Percentiles rank a stretch among this genome's conserved stretches.
These are phyloP conservation scores for Varanus komodoensis DNA, from an alignment of 2,113 vertebrate species.

Conservation along the genomic window DNA sequence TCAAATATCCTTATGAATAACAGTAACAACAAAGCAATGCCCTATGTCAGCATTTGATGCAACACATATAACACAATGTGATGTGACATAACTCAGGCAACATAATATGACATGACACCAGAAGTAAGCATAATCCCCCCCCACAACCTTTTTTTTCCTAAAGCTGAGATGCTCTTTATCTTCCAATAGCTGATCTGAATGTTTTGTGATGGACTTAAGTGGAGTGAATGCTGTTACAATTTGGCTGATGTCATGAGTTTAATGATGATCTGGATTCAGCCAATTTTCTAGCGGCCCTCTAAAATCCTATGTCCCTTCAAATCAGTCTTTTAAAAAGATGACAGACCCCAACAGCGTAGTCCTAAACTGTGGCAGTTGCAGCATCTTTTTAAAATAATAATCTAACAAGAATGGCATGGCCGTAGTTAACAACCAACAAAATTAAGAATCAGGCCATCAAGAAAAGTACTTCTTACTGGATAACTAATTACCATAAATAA, in stretches of 20 bases:
- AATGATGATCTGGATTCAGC: constrained; percentile 65
- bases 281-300: constrained; percentile 61
- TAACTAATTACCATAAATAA: constrained; percentile 7
- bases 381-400: not conserved
- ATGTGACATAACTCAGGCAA: constrained; percentile 71
- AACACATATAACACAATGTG: constrained; percentile 49
- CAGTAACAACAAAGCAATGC: constrained; percentile 51
- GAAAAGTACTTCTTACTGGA: not conserved
- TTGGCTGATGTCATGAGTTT: constrained; percentile 66
- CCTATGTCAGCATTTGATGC: constrained; percentile 63
- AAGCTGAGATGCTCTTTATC: constrained; percentile 71
- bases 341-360: constrained; percentile 60
- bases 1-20: constrained; percentile 59
- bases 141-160: constrained; percentile 48
- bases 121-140: constrained; percentile 44
- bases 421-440: not conserved
- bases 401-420: constrained; percentile 33
- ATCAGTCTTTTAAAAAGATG: constrained; percentile 57
- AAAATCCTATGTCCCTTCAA: constrained; percentile 64
- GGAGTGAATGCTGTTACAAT: constrained; percentile 44
- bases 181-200: constrained; percentile 60
- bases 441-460: not conserved
- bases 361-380: constrained; percentile 53
- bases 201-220: constrained; percentile 67
- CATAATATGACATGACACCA: constrained; percentile 70